A percentile compares a stretch with the other conserved stretches of the same genome.
phyloP scores from a whole-genome alignment of 2,888 invertebrate genomes.

The Eurytoma adleriae region DNA sequence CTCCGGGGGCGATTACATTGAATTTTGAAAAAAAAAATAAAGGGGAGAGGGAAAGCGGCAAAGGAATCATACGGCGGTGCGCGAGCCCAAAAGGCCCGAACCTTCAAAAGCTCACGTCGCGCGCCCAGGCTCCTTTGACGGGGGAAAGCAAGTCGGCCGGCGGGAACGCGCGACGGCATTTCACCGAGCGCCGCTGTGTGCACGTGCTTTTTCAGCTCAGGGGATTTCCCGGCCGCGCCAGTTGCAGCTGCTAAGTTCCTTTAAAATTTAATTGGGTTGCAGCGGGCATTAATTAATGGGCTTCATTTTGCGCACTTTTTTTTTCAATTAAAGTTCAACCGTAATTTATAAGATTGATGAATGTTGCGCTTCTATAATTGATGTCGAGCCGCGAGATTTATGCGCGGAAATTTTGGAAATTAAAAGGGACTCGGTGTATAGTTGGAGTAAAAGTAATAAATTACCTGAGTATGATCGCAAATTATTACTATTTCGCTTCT shows the following conservation, averaged over 20 bases:
- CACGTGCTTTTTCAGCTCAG: neutral
- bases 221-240: slow-evolving; percentile 2
- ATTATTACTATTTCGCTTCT: no score
- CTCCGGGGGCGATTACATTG: neutral
- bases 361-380: slow-evolving; percentile 4
- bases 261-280: slow-evolving; percentile 13
- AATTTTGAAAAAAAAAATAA: neutral
- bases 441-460: no score
- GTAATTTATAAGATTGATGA: slow-evolving; percentile 9
- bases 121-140: slow-evolving; percentile 14
- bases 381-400: neutral
- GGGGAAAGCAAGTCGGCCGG: neutral
- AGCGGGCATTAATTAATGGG: slow-evolving; percentile 21
- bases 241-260: slow-evolving; percentile 6
- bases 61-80: neutral
- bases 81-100: slow-evolving; percentile 1
- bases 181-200: neutral
- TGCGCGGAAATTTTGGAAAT: no score
- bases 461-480: no score
- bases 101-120: slow-evolving; percentile 21
- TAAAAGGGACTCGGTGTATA: no score
- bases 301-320: slow-evolving; percentile 5
- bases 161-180: no score
- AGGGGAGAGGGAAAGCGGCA: no score
- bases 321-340: slow-evolving; percentile 29